A percentile compares a stretch with the other conserved stretches of the same genome.
Evolutionary conservation across 2,888 invertebrate species (phyloP).

Genomic region (Orthosia cruda): DNA sequence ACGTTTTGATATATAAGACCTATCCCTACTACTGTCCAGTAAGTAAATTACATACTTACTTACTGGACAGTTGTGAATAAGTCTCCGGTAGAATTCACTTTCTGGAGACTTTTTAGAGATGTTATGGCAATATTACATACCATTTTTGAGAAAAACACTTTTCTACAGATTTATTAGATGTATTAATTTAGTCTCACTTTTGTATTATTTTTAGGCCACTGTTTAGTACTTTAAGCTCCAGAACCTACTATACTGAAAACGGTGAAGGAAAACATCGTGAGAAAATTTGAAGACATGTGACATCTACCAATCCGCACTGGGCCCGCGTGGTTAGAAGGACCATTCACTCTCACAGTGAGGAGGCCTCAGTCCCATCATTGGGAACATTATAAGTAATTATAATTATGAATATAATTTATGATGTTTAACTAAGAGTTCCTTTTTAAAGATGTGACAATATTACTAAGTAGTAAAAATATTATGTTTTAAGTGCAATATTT

Average conservation of each 20-base stretch:
- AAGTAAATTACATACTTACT: too few species aligned
- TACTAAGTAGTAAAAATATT: constrained; percentile 5
- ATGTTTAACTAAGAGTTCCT: constrained; percentile 7
- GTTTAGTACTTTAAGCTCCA: background rate
- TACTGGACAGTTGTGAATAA: too few species aligned
- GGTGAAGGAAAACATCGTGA: background rate
- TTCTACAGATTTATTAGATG: too few species aligned
- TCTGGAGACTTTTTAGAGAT: too few species aligned
- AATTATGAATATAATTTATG: background rate
- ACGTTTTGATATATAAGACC: too few species aligned
- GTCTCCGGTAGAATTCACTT: too few species aligned
- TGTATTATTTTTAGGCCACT: background rate
- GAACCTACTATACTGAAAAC: background rate
- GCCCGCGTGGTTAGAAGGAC: background rate
- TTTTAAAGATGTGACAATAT: constrained; percentile 4
- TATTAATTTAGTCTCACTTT: background rate
- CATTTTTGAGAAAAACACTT: too few species aligned
- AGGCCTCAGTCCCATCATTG: background rate
- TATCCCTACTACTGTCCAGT: too few species aligned
- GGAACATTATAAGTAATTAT: background rate
- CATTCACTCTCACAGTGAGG: background rate
- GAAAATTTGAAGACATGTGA: background rate
- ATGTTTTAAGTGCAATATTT: background rate
- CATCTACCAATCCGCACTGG: background rate
- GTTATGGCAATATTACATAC: too few species aligned